Base-by-base conservation (phyloP, 2,797 vertebrate species). In the Karalla daura region DNA sequence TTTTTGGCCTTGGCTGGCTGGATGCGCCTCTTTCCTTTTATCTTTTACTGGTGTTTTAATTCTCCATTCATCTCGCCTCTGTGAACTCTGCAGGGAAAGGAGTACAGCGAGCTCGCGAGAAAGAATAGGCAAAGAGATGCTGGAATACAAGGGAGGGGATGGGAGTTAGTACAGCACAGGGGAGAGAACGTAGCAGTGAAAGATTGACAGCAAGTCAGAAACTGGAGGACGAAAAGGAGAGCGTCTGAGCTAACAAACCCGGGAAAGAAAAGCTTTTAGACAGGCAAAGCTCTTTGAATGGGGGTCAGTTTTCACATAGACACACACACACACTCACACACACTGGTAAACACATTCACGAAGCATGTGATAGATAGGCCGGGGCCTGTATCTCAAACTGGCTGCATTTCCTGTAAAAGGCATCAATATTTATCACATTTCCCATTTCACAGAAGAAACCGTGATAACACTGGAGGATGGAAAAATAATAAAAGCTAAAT, bases 391-490 rank as follows among this genome's bases (percentile, higher is more conserved):
- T 69, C 70, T 65, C 40, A 41, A 81, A 70, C 73, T 61, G 70
- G 67, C 69, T 87, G 80, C 77, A 67, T 89, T 92, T 85, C 82
- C 88, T 89, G 81, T 82, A 83, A 72, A 60, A 70, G 83, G 87
- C 89, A 91, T 95, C 93, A 92, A 94, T 94, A 93, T 93, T 94
- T 93, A 94, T 94, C 89, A 84, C 85, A 88, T 95, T 93, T 86
- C 78, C 86, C 70, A 80, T 92, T 93, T 88, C 79, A 83, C 70
- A 76, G 77, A 47, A 84, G 81, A 88, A 92, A 73, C 80, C 63
- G 55, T 47, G 82, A 90, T 89, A 91, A 90, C 69, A 74, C 52
- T 40, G 55, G 71, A 62, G 83, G 78, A 86, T 84, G 82, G 81
- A 79, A 91, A 89, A 89, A 91, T 88, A 91, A 90, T 90, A 87